Percentiles rank a stretch among this genome's conserved stretches.
These are phyloP conservation scores for Cheilosia vulpina DNA, from an alignment of 2,888 invertebrate genomes.

Conservation along the genomic window DNA sequence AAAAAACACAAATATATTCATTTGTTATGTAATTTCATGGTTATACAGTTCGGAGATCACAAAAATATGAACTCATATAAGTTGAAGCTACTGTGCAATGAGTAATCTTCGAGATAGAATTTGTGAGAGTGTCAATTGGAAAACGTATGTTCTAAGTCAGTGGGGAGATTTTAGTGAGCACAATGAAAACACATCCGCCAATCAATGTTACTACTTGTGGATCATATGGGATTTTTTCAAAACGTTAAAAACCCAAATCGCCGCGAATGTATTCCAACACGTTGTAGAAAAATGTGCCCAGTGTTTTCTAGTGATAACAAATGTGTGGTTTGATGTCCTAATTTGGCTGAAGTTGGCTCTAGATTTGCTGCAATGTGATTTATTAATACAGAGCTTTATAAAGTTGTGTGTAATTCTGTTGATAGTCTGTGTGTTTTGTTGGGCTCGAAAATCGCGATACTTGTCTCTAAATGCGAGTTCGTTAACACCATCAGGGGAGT, in stretches of 20 bases:
- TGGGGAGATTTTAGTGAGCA: slow-evolving; percentile 25
- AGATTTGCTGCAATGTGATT: slow-evolving; percentile 23
- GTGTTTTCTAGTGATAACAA: slow-evolving; percentile 20
- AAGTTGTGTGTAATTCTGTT: slow-evolving; percentile 50
- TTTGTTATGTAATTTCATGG: slow-evolving; percentile 59
- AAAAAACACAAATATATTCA: background rate
- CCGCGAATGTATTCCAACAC: slow-evolving; percentile 10
- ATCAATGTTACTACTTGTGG: slow-evolving; percentile 17
- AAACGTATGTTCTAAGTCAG: slow-evolving; percentile 50
- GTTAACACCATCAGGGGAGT: background rate
- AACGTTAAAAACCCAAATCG: slow-evolving; percentile 14
- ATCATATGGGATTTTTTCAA: slow-evolving; percentile 15
- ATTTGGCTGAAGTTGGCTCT: slow-evolving; percentile 20
- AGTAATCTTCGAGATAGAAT: slow-evolving; percentile 27
- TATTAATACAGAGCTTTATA: slow-evolving; percentile 15
- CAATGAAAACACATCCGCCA: slow-evolving; percentile 23
- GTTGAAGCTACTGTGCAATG: slow-evolving; percentile 20
- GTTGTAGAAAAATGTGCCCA: slow-evolving; percentile 27
- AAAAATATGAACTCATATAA: slow-evolving; percentile 6
- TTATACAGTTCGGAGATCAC: slow-evolving; percentile 3
- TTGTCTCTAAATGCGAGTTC: background rate
- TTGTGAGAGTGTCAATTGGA: slow-evolving; percentile 60
- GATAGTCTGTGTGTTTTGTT: slow-evolving; percentile 24
- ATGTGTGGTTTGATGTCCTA: slow-evolving; percentile 22
- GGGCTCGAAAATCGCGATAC: slow-evolving; percentile 15